Evolutionary conservation across 2,888 invertebrate genomes (phyloP).

Genomic region (Eupithecia abbreviata): DNA sequence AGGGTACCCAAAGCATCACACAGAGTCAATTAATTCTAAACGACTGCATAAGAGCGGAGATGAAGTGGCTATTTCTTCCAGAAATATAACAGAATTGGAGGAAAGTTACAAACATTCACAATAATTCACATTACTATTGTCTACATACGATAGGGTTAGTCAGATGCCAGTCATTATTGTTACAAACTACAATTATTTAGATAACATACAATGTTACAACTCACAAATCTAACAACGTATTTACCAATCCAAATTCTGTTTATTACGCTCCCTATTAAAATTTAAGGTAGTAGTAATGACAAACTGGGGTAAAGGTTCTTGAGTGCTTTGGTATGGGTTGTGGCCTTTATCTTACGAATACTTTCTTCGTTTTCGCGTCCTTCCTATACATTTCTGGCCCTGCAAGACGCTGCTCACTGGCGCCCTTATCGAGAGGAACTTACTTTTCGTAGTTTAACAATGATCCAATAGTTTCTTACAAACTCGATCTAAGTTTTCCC

Average conservation of each 20-base stretch:
- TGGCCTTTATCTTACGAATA: too few species aligned
- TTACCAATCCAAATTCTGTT: neutral
- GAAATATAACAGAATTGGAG: neutral
- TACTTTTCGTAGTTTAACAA: too few species aligned
- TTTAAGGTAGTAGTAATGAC: neutral
- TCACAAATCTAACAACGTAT: constrained; percentile 38
- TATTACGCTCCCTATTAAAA: neutral
- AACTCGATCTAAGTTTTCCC: too few species aligned
- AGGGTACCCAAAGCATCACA: neutral
- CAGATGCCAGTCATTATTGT: constrained; percentile 2
- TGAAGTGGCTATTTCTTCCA: neutral
- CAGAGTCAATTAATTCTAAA: neutral
- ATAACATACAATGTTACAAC: constrained; percentile 23
- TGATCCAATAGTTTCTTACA: too few species aligned
- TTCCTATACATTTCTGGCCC: too few species aligned
- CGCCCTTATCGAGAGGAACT: too few species aligned
- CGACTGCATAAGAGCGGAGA: neutral
- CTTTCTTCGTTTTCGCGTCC: too few species aligned
- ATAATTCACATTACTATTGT: neutral
- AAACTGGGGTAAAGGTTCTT: neutral
- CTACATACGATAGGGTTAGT: constrained; percentile 3
- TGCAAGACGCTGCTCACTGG: too few species aligned
- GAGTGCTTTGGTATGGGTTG: neutral
- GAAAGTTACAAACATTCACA: constrained; percentile 3
- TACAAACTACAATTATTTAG: constrained; percentile 11